phyloP scores from a whole-genome alignment of 2,113 vertebrate genomes.

The Tetrao urogallus region DNA sequence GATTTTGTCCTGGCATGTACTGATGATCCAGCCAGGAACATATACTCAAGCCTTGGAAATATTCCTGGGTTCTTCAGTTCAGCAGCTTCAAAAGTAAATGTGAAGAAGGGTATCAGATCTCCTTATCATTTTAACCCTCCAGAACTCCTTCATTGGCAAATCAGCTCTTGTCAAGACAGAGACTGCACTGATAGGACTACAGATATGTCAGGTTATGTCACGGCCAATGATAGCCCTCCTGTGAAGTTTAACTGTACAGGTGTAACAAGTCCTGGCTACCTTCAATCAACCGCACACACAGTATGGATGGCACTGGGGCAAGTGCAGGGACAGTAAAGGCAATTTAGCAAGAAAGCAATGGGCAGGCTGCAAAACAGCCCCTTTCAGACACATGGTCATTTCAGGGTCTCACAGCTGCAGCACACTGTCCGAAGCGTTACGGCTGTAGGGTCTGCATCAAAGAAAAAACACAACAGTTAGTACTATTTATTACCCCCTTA shows the following conservation, averaged over 20 bases:
- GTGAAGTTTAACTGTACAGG: background rate
- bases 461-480: background rate
- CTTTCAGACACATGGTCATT: fast-evolving
- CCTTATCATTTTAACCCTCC: background rate
- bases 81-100: background rate
- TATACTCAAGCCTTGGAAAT: background rate
- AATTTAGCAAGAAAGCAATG: background rate
- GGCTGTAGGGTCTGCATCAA: background rate
- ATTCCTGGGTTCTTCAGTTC: background rate
- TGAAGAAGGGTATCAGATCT: background rate
- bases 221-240: background rate
- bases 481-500: background rate
- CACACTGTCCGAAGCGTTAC: background rate
- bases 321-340: background rate
- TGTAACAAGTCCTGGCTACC: fast-evolving
- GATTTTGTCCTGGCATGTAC: background rate
- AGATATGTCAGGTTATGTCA: background rate
- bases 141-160: background rate
- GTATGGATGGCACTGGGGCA: background rate
- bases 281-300: fast-evolving
- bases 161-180: background rate
- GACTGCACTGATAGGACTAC: background rate
- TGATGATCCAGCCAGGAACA: background rate
- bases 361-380: background rate
- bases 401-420: background rate